These are phyloP conservation scores for Scrobipalpa costella DNA, from an alignment of 2,888 invertebrate species.

Conservation along the genomic window DNA sequence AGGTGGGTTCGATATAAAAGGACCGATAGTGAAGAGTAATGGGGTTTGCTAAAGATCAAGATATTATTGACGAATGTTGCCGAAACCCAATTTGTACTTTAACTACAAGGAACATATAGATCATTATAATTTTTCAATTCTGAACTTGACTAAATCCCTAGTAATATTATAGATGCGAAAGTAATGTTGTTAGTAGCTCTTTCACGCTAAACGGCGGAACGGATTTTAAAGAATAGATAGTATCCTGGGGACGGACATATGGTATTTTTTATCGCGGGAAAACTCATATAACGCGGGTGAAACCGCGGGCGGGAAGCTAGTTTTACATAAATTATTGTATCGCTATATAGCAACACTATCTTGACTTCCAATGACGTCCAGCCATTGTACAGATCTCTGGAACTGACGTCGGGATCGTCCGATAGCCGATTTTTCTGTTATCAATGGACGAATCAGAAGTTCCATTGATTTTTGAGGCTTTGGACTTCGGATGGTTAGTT, in stretches of 20 bases:
- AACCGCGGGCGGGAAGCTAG: no score
- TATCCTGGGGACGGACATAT: no score
- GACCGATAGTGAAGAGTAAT: constrained; percentile 11
- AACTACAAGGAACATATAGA: not conserved
- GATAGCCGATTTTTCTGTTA: constrained; percentile 48
- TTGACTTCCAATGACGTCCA: constrained; percentile 42
- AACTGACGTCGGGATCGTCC: constrained; percentile 50
- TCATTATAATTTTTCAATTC: no score
- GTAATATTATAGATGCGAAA: no score
- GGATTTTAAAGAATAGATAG: no score
- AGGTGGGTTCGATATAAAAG: constrained; percentile 3
- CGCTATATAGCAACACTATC: not conserved
- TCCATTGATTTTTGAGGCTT: constrained; percentile 42
- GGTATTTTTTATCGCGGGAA: no score
- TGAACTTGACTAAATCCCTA: no score
- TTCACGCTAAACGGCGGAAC: no score
- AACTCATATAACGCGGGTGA: no score
- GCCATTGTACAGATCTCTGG: constrained; percentile 42
- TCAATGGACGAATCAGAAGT: constrained; percentile 50
- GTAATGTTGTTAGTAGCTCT: no score
- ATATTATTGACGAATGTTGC: constrained; percentile 20
- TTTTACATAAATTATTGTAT: not conserved
- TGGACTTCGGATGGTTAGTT: constrained; percentile 43
- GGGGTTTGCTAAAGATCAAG: not conserved
- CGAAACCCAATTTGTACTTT: not conserved